Base-by-base conservation (phyloP, 1,140 invertebrate species). In the Liolophura sinensis region DNA sequence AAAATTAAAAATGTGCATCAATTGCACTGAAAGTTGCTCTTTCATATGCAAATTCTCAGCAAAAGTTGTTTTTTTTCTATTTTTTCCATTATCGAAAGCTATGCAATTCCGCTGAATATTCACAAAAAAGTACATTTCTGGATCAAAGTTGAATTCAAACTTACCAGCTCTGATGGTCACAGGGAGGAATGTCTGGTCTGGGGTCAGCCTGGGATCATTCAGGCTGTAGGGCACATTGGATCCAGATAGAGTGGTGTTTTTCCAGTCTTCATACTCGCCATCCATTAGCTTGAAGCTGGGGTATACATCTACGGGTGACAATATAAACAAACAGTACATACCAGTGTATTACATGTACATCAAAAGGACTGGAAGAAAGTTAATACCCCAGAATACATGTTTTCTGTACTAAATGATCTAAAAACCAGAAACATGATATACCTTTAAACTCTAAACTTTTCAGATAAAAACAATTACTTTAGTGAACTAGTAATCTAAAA, bases 261-360 rank as follows among this genome's bases (percentile, higher is more conserved):
- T 72, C 76, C 76, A 79, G 54, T 77, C 76, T 46, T 74, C 67
- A 62, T 66, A 68, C 31, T 78, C 73, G 27, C 70, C 69, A 25
- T 55, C 67, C 14, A 71, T 22, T 20, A 64, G 58, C 22, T 18
- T 58, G n/a, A 27, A 24, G 20, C 27, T 58, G 20, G 16, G 20
- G 18, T 58, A 18, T 22, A 27, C n/a, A 58, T 20, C 56, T 58
- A 15, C 22, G 25, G 25, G 22, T 12, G 3, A 58, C 20, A 58
- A 58, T 18, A 1, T 7, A 71, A 24, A 40, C 9, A 40, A 40
- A 40, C 3, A 40, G 62, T 50, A 60, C 16, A 51, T 47, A 59
- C 55, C 24, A 58, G 31, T 51, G 20, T 47, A 47, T 48, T 20
- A 0, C 3, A 31, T 55, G 56, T 6, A 22, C 25, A 31, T 51